A percentile compares a stretch with the other conserved stretches of the same genome.
Evolutionary conservation across 92 coral and sea anemone species (phyloP).

Genomic region (Epizoanthus scotinus): DNA sequence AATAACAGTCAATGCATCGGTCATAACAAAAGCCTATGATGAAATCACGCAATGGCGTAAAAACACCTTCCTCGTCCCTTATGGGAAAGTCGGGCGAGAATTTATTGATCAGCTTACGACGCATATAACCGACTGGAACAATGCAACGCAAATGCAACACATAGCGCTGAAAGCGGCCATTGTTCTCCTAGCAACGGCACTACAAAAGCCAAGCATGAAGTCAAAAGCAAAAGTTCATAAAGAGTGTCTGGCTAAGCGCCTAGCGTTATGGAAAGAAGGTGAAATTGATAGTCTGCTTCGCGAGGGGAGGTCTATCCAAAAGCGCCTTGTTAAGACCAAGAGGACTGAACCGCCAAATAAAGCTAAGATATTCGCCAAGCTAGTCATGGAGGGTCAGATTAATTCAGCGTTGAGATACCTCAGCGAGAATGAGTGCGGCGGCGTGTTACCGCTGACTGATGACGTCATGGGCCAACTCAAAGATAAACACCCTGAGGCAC

Average conservation of each 20-base stretch:
- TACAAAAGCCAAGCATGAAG: constrained; percentile 38
- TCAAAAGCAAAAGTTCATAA: constrained; percentile 42
- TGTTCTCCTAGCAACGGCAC: constrained; percentile 30
- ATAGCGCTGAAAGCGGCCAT: constrained; percentile 39
- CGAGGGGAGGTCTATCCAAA: constrained; percentile 45
- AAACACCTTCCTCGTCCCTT: constrained; percentile 48
- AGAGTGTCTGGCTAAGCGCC: constrained; percentile 29
- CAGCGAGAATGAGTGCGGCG: constrained; percentile 36
- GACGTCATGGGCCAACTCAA: constrained; percentile 46
- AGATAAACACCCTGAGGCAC: constrained; percentile 45
- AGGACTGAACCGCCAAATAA: constrained; percentile 37
- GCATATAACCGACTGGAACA: constrained; percentile 41
- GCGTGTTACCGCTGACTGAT: constrained; percentile 42
- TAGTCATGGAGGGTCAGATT: constrained; percentile 44
- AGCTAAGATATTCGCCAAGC: constrained; percentile 45
- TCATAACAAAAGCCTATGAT: constrained; percentile 5
- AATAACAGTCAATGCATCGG: constrained; percentile 38
- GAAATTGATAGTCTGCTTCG: constrained; percentile 34
- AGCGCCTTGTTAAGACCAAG: constrained; percentile 31
- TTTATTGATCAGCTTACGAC: constrained; percentile 39
- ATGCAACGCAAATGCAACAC: constrained; percentile 29
- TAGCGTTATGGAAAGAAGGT: constrained; percentile 47
- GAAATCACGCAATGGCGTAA: constrained; percentile 43
- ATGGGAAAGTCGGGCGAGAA: constrained; percentile 43
- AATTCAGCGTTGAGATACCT: constrained; percentile 43